Evolutionary conservation across 1,140 invertebrate species (phyloP).

Genomic region (Macrosteles quadrilineatus): DNA sequence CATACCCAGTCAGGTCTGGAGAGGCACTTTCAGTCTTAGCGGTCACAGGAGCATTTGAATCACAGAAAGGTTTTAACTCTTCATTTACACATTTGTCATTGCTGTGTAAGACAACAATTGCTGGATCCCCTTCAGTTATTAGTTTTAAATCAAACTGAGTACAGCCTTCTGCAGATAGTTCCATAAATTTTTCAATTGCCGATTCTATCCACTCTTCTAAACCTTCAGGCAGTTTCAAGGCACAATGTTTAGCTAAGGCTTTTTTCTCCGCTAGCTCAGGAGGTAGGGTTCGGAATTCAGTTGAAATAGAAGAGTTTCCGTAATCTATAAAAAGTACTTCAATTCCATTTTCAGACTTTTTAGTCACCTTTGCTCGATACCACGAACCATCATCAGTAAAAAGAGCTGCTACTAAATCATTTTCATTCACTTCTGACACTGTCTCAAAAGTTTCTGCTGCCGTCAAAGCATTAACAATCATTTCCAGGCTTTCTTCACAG

Average conservation of each 20-base stretch:
- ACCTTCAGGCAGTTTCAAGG: too few relatives aligned
- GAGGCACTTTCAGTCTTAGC: too few relatives aligned
- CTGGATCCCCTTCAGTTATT: constrained; percentile 56
- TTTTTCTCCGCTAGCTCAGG: constrained; percentile 18
- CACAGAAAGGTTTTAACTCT: too few relatives aligned
- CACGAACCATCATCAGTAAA: constrained; percentile 64
- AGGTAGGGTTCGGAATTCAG: constrained; percentile 40
- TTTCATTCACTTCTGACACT: constrained; percentile 37
- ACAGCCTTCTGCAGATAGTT: constrained; percentile 7
- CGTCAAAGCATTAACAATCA: background rate
- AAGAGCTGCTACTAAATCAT: constrained; percentile 52
- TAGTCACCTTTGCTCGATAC: constrained; percentile 66
- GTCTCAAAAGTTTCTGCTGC: constrained; percentile 1
- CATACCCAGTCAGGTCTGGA: too few relatives aligned
- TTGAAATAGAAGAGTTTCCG: constrained; percentile 53
- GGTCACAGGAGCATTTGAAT: too few relatives aligned
- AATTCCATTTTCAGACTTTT: constrained; percentile 54
- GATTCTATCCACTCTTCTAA: constrained; percentile 14
- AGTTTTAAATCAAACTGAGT: constrained; percentile 57
- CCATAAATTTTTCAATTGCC: constrained; percentile 19
- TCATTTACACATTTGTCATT: constrained; percentile 61
- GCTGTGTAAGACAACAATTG: constrained; percentile 64
- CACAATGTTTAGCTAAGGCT: constrained; percentile 27
- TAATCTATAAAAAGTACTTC: constrained; percentile 64
- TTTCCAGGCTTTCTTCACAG: constrained; percentile 29